phyloP scores from a whole-genome alignment of 2,888 invertebrate species.

The Liposcelis brunnea region DNA sequence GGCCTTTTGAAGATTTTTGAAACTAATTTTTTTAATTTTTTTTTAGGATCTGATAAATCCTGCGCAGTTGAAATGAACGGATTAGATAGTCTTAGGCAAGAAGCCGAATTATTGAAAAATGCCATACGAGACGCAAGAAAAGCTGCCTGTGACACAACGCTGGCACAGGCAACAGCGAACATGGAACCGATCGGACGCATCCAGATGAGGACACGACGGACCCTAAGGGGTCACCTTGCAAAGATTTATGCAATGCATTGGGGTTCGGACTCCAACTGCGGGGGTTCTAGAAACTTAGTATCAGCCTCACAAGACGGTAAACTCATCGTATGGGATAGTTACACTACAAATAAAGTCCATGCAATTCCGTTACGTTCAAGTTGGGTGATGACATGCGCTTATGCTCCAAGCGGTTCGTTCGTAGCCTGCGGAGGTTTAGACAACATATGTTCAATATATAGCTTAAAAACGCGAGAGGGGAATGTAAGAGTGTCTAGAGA shows the following conservation, averaged over 20 bases:
- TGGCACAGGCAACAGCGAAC: conserved; percentile 90
- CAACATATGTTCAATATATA: conserved; percentile 99
- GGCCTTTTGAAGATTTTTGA: too few relatives aligned
- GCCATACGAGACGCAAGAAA: conserved; percentile 98
- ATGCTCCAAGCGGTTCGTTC: conserved; percentile 97
- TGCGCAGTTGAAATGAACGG: conserved; percentile 64
- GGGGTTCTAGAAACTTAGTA: conserved; percentile 67
- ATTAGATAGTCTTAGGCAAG: conserved; percentile 95
- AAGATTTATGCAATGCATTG: conserved; percentile 99
- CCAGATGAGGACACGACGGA: conserved; percentile 98
- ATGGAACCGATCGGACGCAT: conserved; percentile 98
- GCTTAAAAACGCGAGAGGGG: conserved; percentile 94
- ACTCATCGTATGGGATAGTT: conserved; percentile 99
- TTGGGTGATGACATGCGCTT: conserved; percentile 99
- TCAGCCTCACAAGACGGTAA: conserved; percentile 99
- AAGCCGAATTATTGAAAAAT: conserved; percentile 99
- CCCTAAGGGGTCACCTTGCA: conserved; percentile 96
- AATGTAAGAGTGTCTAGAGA: conserved; percentile 98
- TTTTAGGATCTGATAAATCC: conserved; percentile 52
- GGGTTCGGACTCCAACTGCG: conserved; percentile 83
- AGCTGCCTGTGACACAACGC: conserved; percentile 96
- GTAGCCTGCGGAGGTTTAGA: conserved; percentile 99
- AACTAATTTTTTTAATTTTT: too few relatives aligned
- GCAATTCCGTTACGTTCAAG: conserved; percentile 98
- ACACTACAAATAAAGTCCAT: conserved; percentile 99